Base-by-base conservation (phyloP, 2,888 invertebrate species). In the Acanthacorydalis orientalis region DNA sequence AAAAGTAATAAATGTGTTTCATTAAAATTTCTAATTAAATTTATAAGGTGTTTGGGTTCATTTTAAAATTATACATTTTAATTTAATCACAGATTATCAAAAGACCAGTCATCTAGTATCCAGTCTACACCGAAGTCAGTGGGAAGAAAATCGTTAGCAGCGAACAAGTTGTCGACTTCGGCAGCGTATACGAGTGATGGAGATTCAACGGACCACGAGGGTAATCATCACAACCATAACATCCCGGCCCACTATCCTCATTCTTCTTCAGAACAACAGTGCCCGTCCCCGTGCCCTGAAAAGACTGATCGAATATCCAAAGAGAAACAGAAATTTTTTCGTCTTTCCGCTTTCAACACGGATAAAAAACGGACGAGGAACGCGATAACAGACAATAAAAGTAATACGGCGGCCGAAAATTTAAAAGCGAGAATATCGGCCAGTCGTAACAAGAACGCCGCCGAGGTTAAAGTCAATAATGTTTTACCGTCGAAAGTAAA, bases 281-380 rank as follows among this genome's bases (percentile, higher is more conserved):
- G 64, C 67, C 51, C 49, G 53, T 53, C 52, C 52, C 54, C 48
- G 56, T 69, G 70, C 54, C 69, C 73, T 56, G 74, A 73, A 60
- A 75, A 77, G 63, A 73, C 78, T 67, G 83, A 83, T 65, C 75
- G 75, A 63, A 84, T 86, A 75, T 85, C 85, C 54, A 83, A 84
- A 70, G 86, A 87, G 72, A 87, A 86, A 67, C 85, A 83, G 68
- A 85, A 85, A 68, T 86, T 86, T 72, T 87, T 87, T 72, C 73
- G 83, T 64, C 75, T 78, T 63, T 83, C 83, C 57, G 83, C 80
- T 47, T 84, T 85, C 64, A 83, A 84, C 64, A 74, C 80, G 52
- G 80, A 77, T 55, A 75, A 75, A 63, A 69, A 69, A 48, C 57
- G 56, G 33, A 57, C 53, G 16, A 57, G 55, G 50, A 54, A 54